Conservation (phyloP, 64 coral and sea anemone genomes). For the Cladopsammia gracilis region DNA sequence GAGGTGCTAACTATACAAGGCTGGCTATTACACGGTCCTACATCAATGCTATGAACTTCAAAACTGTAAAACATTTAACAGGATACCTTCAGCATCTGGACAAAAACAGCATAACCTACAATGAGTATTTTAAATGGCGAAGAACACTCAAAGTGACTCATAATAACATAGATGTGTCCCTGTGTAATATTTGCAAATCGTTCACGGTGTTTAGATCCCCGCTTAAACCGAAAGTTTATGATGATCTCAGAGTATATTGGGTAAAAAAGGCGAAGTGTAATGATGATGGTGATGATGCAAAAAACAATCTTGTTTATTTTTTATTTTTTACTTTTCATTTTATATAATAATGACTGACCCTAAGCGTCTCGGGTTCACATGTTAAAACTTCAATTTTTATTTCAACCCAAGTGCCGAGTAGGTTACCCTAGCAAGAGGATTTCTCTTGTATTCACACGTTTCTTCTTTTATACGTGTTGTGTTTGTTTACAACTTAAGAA, state of each 20-base stretch:
- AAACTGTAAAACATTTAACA: constrained; percentile 8
- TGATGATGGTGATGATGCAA: neutral
- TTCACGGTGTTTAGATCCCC: neutral
- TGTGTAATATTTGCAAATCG: constrained; percentile 40
- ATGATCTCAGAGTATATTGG: neutral
- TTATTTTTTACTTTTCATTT: no score
- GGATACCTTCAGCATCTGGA: constrained; percentile 24
- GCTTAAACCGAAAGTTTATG: neutral
- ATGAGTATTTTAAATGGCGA: constrained; percentile 31
- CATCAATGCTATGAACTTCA: constrained; percentile 20
- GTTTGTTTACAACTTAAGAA: no score
- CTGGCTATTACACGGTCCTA: constrained; percentile 6
- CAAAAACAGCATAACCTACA: neutral
- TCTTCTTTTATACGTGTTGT: no score
- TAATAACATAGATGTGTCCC: neutral
- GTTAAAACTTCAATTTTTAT: no score
- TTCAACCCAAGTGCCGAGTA: no score
- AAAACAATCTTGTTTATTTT: no score
- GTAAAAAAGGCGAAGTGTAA: neutral
- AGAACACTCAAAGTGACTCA: neutral
- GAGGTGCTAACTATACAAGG: neutral
- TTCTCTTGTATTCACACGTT: no score
- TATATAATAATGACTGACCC: no score
- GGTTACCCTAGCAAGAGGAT: no score
- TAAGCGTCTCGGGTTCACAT: no score